Conservation (phyloP, 2,888 invertebrate species). For the Lithosia quadra region DNA sequence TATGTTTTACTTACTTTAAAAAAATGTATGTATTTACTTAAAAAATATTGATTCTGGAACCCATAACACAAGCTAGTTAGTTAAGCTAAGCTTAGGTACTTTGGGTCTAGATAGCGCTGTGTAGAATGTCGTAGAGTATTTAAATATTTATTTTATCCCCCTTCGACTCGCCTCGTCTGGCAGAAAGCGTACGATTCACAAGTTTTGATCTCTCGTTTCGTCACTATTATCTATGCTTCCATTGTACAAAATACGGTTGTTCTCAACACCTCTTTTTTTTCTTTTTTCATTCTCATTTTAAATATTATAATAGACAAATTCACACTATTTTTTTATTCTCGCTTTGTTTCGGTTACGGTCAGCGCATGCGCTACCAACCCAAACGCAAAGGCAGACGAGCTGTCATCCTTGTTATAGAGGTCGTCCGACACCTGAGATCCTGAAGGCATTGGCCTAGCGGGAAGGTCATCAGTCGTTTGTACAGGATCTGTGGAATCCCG, state of each 20-base stretch:
- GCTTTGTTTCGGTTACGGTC: constrained; percentile 49
- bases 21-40: too few relatives aligned
- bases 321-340: constrained; percentile 36
- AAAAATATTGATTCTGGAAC: too few relatives aligned
- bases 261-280: neutral
- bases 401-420: constrained; percentile 60
- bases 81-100: too few relatives aligned
- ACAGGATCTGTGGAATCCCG: constrained; percentile 3
- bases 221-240: neutral
- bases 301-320: constrained; percentile 17
- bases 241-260: neutral
- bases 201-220: neutral
- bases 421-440: constrained; percentile 64
- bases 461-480: constrained; percentile 48
- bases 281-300: constrained; percentile 5
- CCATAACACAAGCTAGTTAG: too few relatives aligned
- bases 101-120: too few relatives aligned
- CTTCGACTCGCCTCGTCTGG: neutral
- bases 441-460: constrained; percentile 62
- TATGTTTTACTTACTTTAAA: too few relatives aligned
- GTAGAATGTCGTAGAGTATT: too few relatives aligned
- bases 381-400: constrained; percentile 48
- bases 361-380: constrained; percentile 45
- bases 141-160: too few relatives aligned
- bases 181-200: neutral